Conservation (phyloP, 2,797 vertebrate genomes). For the Pelochelys cantorii region DNA sequence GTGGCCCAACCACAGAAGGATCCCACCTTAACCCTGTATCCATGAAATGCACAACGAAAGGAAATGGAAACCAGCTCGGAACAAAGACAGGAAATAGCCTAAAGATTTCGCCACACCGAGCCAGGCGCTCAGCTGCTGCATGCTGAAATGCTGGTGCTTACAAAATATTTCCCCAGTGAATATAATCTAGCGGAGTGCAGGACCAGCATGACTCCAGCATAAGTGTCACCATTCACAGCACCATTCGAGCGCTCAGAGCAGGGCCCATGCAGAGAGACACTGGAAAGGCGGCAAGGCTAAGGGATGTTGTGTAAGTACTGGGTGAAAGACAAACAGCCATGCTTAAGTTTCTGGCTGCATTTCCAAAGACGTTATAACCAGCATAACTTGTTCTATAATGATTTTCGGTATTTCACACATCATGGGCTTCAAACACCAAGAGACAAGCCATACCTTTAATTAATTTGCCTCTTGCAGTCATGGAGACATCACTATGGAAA, state of each 20-base stretch:
- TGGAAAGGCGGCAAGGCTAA: neutral
- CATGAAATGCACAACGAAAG: neutral
- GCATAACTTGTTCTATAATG: conserved; percentile 1
- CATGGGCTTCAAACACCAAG: conserved; percentile 22
- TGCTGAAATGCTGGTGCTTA: neutral
- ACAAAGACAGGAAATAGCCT: neutral
- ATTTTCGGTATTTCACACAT: conserved; percentile 5
- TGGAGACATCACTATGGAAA: neutral
- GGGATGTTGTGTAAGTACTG: neutral
- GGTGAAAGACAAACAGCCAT: neutral
- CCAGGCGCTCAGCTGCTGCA: neutral
- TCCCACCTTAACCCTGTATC: neutral
- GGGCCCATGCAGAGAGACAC: neutral
- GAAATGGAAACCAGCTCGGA: neutral
- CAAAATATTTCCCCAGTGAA: neutral
- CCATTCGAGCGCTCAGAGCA: neutral
- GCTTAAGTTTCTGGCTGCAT: neutral
- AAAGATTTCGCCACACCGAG: neutral
- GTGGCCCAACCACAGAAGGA: neutral
- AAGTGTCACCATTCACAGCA: neutral
- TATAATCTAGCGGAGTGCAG: neutral
- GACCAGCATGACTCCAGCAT: neutral
- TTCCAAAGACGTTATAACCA: conserved; percentile 24
- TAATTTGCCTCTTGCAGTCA: conserved; percentile 19
- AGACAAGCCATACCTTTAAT: conserved; percentile 15